These are phyloP conservation scores for Epizoanthus scotinus DNA, from an alignment of 92 coral and sea anemone genomes.

Conservation along the genomic window DNA sequence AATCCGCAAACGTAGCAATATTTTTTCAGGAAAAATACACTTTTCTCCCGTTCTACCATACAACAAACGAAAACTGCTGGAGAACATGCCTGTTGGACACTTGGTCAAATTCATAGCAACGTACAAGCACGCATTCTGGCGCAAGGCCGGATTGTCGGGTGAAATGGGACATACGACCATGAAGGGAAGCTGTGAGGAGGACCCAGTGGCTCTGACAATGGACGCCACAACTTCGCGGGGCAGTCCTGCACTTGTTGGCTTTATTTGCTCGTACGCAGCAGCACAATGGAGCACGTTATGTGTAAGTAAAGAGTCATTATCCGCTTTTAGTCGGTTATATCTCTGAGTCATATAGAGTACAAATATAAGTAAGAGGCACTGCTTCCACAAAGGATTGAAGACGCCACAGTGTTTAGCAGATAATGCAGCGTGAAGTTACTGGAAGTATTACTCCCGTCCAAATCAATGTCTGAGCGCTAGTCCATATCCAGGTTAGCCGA, in stretches of 20 bases:
- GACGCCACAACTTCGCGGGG: constrained; percentile 80
- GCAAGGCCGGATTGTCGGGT: constrained; percentile 92
- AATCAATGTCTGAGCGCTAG: too few species aligned
- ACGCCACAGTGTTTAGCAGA: too few species aligned
- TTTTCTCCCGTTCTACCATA: constrained; percentile 83
- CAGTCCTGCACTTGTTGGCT: constrained; percentile 89
- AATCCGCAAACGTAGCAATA: neutral
- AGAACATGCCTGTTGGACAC: constrained; percentile 77
- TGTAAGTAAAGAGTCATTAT: constrained; percentile 51
- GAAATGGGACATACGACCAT: constrained; percentile 63
- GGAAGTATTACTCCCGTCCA: too few species aligned
- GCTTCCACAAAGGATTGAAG: too few species aligned
- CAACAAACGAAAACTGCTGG: constrained; percentile 66
- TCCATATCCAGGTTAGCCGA: too few species aligned
- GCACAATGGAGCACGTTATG: constrained; percentile 73
- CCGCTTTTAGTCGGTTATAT: neutral
- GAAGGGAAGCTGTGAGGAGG: constrained; percentile 53
- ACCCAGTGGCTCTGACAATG: constrained; percentile 74
- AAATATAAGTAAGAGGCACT: neutral
- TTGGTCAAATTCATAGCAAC: constrained; percentile 89
- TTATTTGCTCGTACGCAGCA: constrained; percentile 87
- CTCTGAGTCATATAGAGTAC: neutral
- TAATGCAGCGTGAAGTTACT: too few species aligned
- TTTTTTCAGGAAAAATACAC: constrained; percentile 62
- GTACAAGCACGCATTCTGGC: constrained; percentile 90